These are phyloP conservation scores for Dasyprocta punctata DNA, from an alignment of 2,113 vertebrate species.

Conservation along the genomic window DNA sequence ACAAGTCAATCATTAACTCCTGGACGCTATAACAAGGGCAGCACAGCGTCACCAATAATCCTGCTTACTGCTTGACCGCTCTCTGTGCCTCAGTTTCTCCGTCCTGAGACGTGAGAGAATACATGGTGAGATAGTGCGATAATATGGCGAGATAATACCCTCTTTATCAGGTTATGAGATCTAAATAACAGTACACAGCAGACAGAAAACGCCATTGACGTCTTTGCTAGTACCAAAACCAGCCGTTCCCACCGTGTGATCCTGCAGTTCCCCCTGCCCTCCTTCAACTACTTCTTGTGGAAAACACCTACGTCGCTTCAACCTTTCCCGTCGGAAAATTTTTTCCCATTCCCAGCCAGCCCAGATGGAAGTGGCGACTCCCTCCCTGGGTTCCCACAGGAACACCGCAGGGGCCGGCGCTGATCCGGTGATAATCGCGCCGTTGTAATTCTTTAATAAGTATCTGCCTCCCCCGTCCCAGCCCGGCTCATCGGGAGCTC, in stretches of 20 bases:
- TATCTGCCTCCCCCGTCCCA: neutral
- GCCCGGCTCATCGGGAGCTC: neutral
- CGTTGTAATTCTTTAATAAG: constrained; percentile 3
- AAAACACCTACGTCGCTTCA: neutral
- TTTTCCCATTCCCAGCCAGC: neutral
- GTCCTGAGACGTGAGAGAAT: too few species aligned
- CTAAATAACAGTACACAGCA: neutral
- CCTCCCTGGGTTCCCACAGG: neutral
- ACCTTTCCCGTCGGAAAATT: neutral
- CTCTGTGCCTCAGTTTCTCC: neutral
- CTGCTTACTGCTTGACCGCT: neutral
- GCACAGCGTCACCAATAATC: neutral
- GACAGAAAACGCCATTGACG: neutral
- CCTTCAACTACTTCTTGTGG: neutral
- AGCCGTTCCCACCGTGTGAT: too few species aligned
- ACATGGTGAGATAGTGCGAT: too few species aligned
- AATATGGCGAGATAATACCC: neutral
- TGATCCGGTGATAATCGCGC: neutral
- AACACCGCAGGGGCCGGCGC: neutral
- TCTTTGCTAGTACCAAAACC: neutral
- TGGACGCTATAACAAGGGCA: neutral
- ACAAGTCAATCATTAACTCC: neutral
- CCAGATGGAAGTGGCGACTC: neutral
- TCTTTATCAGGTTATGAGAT: neutral
- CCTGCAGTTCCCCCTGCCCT: neutral